Conservation (phyloP, 2,797 vertebrate genomes). For the Characodon lateralis region DNA sequence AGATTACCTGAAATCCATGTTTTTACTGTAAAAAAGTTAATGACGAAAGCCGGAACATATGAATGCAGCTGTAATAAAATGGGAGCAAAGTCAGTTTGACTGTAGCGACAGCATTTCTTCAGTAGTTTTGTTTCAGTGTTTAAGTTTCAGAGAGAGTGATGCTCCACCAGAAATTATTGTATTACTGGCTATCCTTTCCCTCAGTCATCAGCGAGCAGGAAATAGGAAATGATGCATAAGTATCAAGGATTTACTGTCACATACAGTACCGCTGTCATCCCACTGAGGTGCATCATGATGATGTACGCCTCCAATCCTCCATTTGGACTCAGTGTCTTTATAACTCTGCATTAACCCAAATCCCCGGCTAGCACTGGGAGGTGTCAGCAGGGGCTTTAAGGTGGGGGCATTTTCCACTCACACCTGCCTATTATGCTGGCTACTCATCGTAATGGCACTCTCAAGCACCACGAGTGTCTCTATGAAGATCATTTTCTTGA, state of each 20-base stretch:
- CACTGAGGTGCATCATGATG: slow-evolving; percentile 61
- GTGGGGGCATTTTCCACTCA: slow-evolving; percentile 62
- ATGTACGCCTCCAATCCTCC: slow-evolving; percentile 64
- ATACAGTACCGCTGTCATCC: slow-evolving; percentile 63
- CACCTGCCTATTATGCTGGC: slow-evolving; percentile 64
- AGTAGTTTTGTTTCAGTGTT: slow-evolving; percentile 20
- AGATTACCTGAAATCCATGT: not conserved
- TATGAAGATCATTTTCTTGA: slow-evolving; percentile 63
- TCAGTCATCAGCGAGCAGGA: slow-evolving; percentile 44
- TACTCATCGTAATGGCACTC: slow-evolving; percentile 67
- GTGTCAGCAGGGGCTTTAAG: slow-evolving; percentile 48
- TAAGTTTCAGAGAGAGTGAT: slow-evolving; percentile 54
- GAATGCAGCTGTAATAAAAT: not conserved
- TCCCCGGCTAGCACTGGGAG: slow-evolving; percentile 60
- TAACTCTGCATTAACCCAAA: slow-evolving; percentile 76
- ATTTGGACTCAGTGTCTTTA: slow-evolving; percentile 64
- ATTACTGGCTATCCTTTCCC: slow-evolving; percentile 44
- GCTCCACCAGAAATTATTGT: slow-evolving; percentile 49
- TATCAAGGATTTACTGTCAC: slow-evolving; percentile 73
- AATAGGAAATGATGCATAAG: slow-evolving; percentile 73
- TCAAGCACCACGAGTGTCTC: slow-evolving; percentile 47
- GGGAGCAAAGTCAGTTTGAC: not conserved
- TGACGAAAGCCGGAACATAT: not conserved
- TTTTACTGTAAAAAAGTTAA: no score
- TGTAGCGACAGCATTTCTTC: not conserved